Base-by-base conservation (phyloP, 2,888 invertebrate genomes). In the Mesoligia furuncula region DNA sequence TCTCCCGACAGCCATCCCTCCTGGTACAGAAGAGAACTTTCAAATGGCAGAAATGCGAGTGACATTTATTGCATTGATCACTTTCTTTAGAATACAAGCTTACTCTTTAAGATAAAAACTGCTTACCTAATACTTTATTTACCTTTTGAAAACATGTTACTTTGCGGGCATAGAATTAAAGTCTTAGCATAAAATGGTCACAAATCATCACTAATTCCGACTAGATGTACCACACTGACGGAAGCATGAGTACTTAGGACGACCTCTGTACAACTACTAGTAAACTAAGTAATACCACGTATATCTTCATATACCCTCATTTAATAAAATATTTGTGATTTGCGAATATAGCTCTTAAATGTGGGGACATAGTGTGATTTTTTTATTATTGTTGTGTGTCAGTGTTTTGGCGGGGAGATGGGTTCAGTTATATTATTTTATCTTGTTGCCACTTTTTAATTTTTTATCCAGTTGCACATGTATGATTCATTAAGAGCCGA, bases 221-320 rank as follows among this genome's bases (percentile, higher is more conserved):
- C 59, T 84, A 84, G 85, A 65, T 76, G 67, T 86, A 78, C 68
- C 69, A 73, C 69, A 73, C 84, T 54, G 83, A 76, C 76, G 65
- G 71, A 74, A 84, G 85, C 85, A 85, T 85, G 85, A 67, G 84
- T 85, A 85, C 75, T 73, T 85, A 85, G 73, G 85, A 69, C 67
- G 79, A 78, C 66, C 75, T 71, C 66, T 78, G 75, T 79, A 75
- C 79, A 17, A 81, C 51, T 66, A 79, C 75, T 85, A 84, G 82
- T 65, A 54, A 45, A 85, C 67, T 81, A 73, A 85, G 79, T 82
- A 82, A 75, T 72, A 64, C 65, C 72, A 79, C 75, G 64, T 82
- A 84, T 42, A 71, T 64, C 57, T 67, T 45, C 74, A 61, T 64
- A 54, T 80, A 72, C 70, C 84, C 84, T 68, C 85, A 85, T 81